These are phyloP conservation scores for Hyla sarda DNA, from an alignment of 2,113 vertebrate species.

Conservation along the genomic window DNA sequence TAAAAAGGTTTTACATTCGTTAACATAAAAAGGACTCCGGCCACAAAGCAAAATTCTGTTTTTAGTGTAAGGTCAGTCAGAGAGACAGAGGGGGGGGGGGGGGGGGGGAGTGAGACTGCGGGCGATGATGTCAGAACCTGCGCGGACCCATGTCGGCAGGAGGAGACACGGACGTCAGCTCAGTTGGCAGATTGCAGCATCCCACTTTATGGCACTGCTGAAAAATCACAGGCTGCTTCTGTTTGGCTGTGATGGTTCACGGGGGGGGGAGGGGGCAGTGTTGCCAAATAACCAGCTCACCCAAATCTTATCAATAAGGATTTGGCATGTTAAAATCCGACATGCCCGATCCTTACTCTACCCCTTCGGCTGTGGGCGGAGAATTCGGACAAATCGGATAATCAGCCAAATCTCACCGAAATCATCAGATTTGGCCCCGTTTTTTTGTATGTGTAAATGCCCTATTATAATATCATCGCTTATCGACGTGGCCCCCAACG, in stretches of 20 bases:
- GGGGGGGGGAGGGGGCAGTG: background rate
- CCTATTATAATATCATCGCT: no score
- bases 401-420: background rate
- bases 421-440: background rate
- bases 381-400: no score
- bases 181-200: background rate
- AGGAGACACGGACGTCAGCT: background rate
- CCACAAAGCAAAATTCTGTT: background rate
- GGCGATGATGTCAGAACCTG: background rate
- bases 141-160: background rate
- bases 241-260: background rate
- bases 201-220: background rate
- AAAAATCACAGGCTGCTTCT: no score
- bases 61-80: background rate
- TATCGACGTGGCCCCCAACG: no score
- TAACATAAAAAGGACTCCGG: conserved; percentile 9
- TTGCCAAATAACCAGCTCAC: background rate
- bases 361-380: background rate
- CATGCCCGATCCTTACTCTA: background rate
- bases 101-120: background rate
- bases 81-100: background rate
- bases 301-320: no score
- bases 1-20: conserved; percentile 44
- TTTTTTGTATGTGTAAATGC: background rate
- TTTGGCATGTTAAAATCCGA: background rate